Percentiles rank a stretch among this genome's conserved stretches.
Conservation (phyloP, 2,797 vertebrate genomes). For the Menidia menidia region DNA sequence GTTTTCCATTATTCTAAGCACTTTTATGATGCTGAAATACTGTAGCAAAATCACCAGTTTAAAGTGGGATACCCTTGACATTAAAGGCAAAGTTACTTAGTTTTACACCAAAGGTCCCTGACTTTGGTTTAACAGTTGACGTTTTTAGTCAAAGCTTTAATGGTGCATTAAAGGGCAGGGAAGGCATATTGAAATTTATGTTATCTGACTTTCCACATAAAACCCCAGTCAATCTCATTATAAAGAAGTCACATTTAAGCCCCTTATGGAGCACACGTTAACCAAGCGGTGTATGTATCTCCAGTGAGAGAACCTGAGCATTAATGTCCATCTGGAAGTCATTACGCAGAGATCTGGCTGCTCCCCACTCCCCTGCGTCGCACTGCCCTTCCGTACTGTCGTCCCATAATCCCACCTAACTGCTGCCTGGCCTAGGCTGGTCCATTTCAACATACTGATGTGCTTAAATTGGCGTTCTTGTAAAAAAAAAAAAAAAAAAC, state of each 20-base stretch:
- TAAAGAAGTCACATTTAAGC: conserved; percentile 76
- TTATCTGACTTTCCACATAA: conserved; percentile 84
- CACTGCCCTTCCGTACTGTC: conserved; percentile 84
- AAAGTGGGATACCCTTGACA: conserved; percentile 2
- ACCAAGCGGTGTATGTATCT: conserved; percentile 70
- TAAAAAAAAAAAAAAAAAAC: conserved; percentile 85
- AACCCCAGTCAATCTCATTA: conserved; percentile 82
- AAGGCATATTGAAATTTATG: conserved; percentile 70
- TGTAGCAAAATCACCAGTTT: background rate
- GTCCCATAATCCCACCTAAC: conserved; percentile 86
- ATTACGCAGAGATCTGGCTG: conserved; percentile 85
- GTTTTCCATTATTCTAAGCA: background rate
- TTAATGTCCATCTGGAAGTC: conserved; percentile 90
- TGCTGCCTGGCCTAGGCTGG: conserved; percentile 80
- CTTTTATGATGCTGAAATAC: conserved; percentile 5
- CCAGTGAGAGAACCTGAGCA: conserved; percentile 70
- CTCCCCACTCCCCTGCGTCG: conserved; percentile 82
- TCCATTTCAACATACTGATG: conserved; percentile 82
- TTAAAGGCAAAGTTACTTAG: conserved; percentile 28
- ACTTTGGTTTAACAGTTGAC: conserved; percentile 33
- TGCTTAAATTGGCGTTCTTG: conserved; percentile 94
- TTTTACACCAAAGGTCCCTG: conserved; percentile 38
- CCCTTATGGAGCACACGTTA: conserved; percentile 63
- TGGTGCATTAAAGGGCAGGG: conserved; percentile 55
- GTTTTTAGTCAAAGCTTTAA: conserved; percentile 52